Evolutionary conservation across 2,113 vertebrate genomes (phyloP), one percentile per base, ranked within the genome.

Genomic region (Rhinolophus sinicus): DNA sequence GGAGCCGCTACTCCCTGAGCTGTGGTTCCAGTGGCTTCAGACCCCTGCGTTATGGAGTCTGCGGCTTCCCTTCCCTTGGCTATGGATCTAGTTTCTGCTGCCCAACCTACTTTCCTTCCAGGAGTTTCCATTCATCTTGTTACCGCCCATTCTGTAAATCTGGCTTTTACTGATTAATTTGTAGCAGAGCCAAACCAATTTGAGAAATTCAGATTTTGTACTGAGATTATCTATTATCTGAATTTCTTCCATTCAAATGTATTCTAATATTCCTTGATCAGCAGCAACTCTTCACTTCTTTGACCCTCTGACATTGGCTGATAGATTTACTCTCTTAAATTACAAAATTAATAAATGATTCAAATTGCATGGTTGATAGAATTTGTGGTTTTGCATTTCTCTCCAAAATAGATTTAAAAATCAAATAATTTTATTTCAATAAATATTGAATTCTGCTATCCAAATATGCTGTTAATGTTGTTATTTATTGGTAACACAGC

Each of bases 381-480:
- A 78, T 24, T 44, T 26, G 40, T 22, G 6, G 6, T 62, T 86
- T 90, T 78, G 6, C 16, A n/a, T 47, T 76, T 86, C 56, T 87
- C 18, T 10, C 16, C 3, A 89, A 93, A 73, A 73, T 69, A 54
- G 28, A 44, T 40, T 16, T 4, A 10, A 82, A 10, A 86, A 40
- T 76, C 21, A 76, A 88, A n/a, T 69, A 18, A 69, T 75, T 77
- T 82, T 52, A 56, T 69, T 92, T 83, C 35, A 97, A 97, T 97
- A 97, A 97, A 96, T 4, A 80, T 33, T 92, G 60, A 12, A 72
- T 94, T 93, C 44, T 93, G 24, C n/a, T 65, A 5, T 35, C 35
- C 47, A 76, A 72, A 35, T 90, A 50, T 60, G 38, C 5, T 89
- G 8, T 80, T 82, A n/a, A 54, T 60, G 9, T 78, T 92, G 6